These are phyloP conservation scores for Drosophila vallismaia DNA, from an alignment of 2,888 invertebrate genomes.

Conservation along the genomic window DNA sequence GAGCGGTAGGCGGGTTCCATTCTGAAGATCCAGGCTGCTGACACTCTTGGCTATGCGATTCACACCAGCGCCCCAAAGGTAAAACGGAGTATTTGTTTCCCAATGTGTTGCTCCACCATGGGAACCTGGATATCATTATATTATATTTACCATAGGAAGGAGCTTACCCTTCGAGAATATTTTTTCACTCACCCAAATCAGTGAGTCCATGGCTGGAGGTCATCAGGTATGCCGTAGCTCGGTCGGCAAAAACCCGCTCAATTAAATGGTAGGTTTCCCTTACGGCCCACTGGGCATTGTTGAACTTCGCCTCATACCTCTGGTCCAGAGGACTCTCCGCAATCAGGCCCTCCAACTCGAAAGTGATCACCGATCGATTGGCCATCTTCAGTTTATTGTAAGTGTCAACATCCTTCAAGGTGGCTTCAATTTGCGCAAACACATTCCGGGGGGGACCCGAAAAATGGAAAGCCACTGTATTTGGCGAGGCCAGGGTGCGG, in stretches of 20 bases:
- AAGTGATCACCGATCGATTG: constrained; percentile 87
- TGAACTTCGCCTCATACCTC: constrained; percentile 90
- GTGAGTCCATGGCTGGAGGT: constrained; percentile 99
- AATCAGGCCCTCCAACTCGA: constrained; percentile 96
- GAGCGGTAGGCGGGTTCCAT: constrained; percentile 78
- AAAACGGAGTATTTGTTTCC: constrained; percentile 96
- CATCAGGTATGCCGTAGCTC: constrained; percentile 93
- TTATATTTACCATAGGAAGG: no score
- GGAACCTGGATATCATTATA: constrained; percentile 86
- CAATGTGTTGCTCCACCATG: constrained; percentile 94
- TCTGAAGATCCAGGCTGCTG: constrained; percentile 3
- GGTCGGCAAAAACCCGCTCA: constrained; percentile 90
- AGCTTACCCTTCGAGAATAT: no score
- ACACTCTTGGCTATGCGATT: constrained; percentile 50
- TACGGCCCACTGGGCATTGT: constrained; percentile 90
- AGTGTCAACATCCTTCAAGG: not conserved
- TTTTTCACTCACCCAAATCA: constrained; percentile 89
- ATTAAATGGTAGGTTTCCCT: constrained; percentile 87
- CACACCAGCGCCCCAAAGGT: constrained; percentile 97
- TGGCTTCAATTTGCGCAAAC: not conserved
- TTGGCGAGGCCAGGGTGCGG: constrained; percentile 86
- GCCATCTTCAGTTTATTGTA: constrained; percentile 2
- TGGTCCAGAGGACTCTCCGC: constrained; percentile 94
- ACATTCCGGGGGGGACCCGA: not conserved
- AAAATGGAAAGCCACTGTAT: not conserved